Evolutionary conservation across 2,888 invertebrate genomes (phyloP).

Genomic region (Callimorpha dominula): DNA sequence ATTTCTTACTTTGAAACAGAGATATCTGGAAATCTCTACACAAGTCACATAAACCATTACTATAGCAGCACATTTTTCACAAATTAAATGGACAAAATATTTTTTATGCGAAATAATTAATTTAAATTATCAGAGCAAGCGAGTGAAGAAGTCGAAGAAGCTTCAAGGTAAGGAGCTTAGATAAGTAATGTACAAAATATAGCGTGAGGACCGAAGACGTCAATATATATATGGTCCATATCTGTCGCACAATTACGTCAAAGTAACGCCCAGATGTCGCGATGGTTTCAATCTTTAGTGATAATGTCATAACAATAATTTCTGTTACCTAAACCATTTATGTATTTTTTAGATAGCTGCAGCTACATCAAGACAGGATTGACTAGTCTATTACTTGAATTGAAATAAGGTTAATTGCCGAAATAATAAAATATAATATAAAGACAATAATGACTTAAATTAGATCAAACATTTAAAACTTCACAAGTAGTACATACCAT

Average conservation of each 20-base stretch:
- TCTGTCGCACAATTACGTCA: slow-evolving; percentile 84
- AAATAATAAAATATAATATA: not conserved
- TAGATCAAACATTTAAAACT: not conserved
- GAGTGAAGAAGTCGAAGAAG: slow-evolving; percentile 71
- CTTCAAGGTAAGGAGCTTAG: slow-evolving; percentile 84
- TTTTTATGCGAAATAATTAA: slow-evolving; percentile 46
- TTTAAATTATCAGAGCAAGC: slow-evolving; percentile 63
- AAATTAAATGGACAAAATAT: slow-evolving; percentile 29
- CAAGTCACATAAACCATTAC: slow-evolving; percentile 80
- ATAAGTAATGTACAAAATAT: slow-evolving; percentile 83
- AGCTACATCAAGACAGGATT: not conserved
- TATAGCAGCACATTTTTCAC: slow-evolving; percentile 82
- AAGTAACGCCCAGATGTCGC: slow-evolving; percentile 83
- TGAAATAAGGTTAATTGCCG: not conserved
- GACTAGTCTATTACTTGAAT: not conserved
- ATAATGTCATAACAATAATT: slow-evolving; percentile 76
- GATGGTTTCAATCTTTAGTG: slow-evolving; percentile 78
- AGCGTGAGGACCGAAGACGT: slow-evolving; percentile 72
- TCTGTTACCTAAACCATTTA: slow-evolving; percentile 60
- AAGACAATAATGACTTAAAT: not conserved
- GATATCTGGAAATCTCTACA: slow-evolving; percentile 82
- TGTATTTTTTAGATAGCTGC: slow-evolving; percentile 14
- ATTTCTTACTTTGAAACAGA: slow-evolving; percentile 77
- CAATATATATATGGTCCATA: slow-evolving; percentile 84
- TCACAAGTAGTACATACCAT: not conserved